phyloP scores from a whole-genome alignment of 2,113 vertebrate species.

The Pluvialis apricaria region DNA sequence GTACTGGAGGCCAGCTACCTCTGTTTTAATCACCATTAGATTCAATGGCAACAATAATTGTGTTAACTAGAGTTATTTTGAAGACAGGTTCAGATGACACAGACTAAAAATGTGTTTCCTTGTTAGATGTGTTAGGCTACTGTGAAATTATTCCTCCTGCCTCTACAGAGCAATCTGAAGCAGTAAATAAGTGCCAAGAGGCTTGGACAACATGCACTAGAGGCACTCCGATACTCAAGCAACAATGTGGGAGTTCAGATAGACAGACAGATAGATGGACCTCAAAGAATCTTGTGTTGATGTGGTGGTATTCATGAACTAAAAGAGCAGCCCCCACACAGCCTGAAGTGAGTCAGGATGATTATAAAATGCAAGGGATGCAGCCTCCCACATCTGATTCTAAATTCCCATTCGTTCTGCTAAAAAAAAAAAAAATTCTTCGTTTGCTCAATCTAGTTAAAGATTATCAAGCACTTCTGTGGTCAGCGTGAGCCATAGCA shows the following conservation, averaged over 20 bases:
- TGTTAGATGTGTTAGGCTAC: not conserved
- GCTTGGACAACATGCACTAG: not conserved
- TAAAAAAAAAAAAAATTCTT: not conserved
- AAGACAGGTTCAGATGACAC: not conserved
- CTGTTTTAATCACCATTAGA: not conserved
- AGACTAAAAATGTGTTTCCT: not conserved
- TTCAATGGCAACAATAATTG: not conserved
- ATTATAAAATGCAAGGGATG: conserved; percentile 74
- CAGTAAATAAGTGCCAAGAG: conserved; percentile 37
- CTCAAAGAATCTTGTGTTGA: conserved; percentile 57
- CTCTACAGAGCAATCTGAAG: not conserved
- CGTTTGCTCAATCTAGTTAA: not conserved
- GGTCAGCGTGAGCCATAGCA: not conserved
- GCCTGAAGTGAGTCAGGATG: conserved; percentile 75
- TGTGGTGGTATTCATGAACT: conserved; percentile 67
- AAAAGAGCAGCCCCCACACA: conserved; percentile 69
- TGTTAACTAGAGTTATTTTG: not conserved
- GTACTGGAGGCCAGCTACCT: not conserved
- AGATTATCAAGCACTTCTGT: not conserved
- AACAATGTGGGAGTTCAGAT: conserved; percentile 26
- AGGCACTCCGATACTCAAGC: not conserved
- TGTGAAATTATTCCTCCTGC: not conserved
- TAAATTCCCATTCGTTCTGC: conserved; percentile 38
- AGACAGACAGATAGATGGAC: conserved; percentile 45
- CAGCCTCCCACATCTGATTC: conserved; percentile 74